Base-by-base conservation (phyloP, 2,888 invertebrate species). In the Gari tellinella region DNA sequence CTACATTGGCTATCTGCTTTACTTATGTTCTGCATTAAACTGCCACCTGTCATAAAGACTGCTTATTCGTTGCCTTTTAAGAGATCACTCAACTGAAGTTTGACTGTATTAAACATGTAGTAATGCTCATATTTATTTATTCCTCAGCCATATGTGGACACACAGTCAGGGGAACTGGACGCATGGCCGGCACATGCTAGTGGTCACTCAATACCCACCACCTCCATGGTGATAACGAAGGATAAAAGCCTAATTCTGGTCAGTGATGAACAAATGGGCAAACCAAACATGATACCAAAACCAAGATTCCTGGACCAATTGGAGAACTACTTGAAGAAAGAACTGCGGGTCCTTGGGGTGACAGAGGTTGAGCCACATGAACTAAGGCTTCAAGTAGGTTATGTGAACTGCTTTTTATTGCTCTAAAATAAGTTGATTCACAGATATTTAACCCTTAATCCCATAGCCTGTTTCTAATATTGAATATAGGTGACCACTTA, bases 111-210 rank as follows among this genome's bases (percentile, higher is more conserved):
- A n/a, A n/a, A n/a, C n/a, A n/a, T n/a, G n/a, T n/a, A n/a, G n/a
- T n/a, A n/a, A n/a, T n/a, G n/a, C n/a, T n/a, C n/a, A 31, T 7
- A 31, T 31, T 4, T 31, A 7, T 31, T 10, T 31, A 10, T 31
- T 31, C 10, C 31, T 31, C 10, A 90, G 90, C 90, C 90, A 4
- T 86, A 86, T 82, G 86, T 89, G 26, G 90, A 90, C 74, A 90
- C 89, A 23, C 83, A 86, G 64, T 85, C 90, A 19, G 91, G 90
- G 2, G 88, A 86, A 38, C 72, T 91, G 52, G 91, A 91, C 67
- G 89, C 90, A n/a, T 92, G 91, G 91, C 91, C 92, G 48, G 91
- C 91, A 1, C 91, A 92, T 86, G 89, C 91, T n/a, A 88, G 90
- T 74, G 88, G 90, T 25, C 88, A 88, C 38, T 84, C 84, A 5